A percentile compares a stretch with the other conserved stretches of the same genome.
phyloP scores from a whole-genome alignment of 2,888 invertebrate species.

The Nephrotoma appendiculata region DNA sequence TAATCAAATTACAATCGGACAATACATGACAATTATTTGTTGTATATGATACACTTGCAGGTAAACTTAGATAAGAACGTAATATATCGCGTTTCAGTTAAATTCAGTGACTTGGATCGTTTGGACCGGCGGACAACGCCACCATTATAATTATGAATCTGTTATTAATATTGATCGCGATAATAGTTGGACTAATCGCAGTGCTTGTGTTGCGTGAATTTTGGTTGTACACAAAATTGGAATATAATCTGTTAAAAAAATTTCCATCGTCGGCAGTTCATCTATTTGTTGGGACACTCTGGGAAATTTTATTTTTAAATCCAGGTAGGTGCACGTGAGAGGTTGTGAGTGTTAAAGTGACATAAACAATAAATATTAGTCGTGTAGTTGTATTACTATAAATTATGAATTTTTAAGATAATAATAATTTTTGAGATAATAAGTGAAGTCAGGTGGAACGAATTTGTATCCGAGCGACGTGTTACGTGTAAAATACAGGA shows the following conservation, averaged over 20 bases:
- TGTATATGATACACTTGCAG: background rate
- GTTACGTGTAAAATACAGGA: too few species aligned
- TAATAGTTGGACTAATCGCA: background rate
- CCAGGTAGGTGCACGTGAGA: background rate
- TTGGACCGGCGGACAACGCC: background rate
- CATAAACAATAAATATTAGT: background rate
- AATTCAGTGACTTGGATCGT: background rate
- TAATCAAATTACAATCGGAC: background rate
- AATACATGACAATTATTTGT: background rate
- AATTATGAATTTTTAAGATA: too few species aligned
- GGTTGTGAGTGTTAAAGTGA: background rate
- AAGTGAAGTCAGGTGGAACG: too few species aligned
- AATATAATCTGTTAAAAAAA: background rate
- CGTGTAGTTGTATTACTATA: background rate
- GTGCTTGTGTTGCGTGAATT: background rate
- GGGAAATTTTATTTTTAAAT: background rate
- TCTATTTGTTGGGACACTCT: background rate
- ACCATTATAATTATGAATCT: background rate
- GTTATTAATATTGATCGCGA: background rate
- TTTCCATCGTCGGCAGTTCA: background rate
- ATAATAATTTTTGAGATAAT: too few species aligned
- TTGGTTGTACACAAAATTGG: background rate
- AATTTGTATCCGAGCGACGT: too few species aligned
- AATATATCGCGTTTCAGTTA: background rate
- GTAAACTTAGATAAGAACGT: background rate